phyloP scores from a whole-genome alignment of 2,113 vertebrate species.

The Perca flavescens region DNA sequence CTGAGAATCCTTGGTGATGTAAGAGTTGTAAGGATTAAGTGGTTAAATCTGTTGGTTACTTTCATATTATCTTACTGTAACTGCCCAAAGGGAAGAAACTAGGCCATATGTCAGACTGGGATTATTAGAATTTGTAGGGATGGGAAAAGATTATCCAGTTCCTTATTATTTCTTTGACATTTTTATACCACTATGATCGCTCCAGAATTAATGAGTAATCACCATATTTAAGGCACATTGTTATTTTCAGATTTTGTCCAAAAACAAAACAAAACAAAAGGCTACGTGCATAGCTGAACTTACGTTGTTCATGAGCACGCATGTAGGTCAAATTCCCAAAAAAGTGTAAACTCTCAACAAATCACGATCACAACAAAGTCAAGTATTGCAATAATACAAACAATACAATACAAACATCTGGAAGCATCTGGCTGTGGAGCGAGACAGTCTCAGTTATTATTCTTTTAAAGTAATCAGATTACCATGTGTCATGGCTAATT shows the following conservation, averaged over 20 bases:
- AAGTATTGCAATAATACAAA: neutral
- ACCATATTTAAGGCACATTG: neutral
- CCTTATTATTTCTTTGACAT: neutral
- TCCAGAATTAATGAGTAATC: neutral
- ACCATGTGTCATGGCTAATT: neutral
- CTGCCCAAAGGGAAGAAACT: conserved; percentile 38
- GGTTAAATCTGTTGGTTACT: conserved; percentile 60
- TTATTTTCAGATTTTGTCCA: neutral
- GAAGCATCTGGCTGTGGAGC: neutral
- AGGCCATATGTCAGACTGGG: conserved; percentile 42
- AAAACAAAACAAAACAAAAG: neutral
- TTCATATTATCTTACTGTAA: conserved; percentile 47
- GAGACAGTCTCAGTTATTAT: neutral
- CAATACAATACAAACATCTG: conserved; percentile 21
- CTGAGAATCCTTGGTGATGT: neutral
- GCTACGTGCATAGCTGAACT: neutral
- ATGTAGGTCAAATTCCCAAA: conserved; percentile 27
- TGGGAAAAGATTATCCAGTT: neutral
- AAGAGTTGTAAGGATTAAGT: conserved; percentile 47
- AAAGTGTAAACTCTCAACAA: neutral
- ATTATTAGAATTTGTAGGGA: conserved; percentile 6
- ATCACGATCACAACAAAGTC: neutral
- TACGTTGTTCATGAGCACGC: neutral
- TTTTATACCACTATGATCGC: neutral
- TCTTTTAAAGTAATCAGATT: neutral